A percentile compares a stretch with the other conserved stretches of the same genome.
Conservation (phyloP, 2,888 invertebrate species). For the Dysmachus trigonus region DNA sequence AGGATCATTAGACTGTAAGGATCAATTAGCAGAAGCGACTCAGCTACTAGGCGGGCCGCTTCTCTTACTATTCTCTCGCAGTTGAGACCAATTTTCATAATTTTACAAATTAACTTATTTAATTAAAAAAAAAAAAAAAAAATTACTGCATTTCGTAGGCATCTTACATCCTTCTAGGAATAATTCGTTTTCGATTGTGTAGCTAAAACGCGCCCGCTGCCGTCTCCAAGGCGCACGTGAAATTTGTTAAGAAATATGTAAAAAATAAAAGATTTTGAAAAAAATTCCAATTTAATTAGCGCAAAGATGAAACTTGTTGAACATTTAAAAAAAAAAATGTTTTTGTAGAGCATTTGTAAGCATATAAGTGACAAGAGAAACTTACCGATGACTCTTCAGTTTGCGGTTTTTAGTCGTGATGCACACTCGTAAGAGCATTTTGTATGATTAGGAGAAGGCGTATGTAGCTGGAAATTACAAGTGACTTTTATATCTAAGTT, state of each 20-base stretch:
- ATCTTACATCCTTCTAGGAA: background rate
- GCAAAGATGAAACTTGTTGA: background rate
- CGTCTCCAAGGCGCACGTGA: background rate
- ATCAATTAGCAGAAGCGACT: background rate
- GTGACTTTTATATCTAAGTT: constrained; percentile 18
- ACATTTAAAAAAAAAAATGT: background rate
- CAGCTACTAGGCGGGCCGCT: background rate
- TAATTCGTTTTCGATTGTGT: background rate
- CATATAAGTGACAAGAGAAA: background rate
- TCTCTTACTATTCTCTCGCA: background rate
- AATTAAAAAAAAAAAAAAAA: background rate
- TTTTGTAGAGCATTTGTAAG: background rate
- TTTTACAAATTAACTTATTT: background rate
- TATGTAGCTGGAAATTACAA: background rate
- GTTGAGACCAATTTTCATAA: background rate
- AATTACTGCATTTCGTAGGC: background rate
- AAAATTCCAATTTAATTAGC: background rate
- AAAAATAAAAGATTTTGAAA: background rate
- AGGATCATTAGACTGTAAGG: background rate
- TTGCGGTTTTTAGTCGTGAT: background rate
- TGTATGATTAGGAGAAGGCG: background rate
- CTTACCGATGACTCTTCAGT: background rate
- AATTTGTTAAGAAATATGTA: background rate
- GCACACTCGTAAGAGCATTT: constrained; percentile 6
- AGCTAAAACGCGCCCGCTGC: background rate